Conservation (phyloP, 2,113 vertebrate genomes). For the Tragulus kanchil region DNA sequence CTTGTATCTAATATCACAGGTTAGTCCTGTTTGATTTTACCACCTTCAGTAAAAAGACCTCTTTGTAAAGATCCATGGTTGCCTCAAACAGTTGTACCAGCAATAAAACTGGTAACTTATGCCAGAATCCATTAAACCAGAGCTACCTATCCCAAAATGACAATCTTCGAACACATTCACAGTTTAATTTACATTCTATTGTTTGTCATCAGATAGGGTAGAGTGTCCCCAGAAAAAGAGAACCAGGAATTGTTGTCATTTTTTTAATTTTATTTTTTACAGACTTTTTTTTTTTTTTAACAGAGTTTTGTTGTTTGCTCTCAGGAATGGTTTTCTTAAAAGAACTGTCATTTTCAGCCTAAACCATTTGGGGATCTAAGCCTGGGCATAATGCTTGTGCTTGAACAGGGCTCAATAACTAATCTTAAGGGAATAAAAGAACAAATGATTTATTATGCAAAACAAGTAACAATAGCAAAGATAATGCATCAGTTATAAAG, state of each 20-base stretch:
- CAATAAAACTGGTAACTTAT: conserved; percentile 14
- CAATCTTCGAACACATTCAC: background rate
- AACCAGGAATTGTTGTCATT: background rate
- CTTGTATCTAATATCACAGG: background rate
- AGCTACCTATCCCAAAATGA: background rate
- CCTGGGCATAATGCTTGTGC: background rate
- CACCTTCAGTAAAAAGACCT: background rate
- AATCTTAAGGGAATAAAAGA: background rate
- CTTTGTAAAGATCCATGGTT: background rate
- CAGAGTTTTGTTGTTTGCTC: no score
- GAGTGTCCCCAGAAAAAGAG: background rate
- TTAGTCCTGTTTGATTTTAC: conserved; percentile 6
- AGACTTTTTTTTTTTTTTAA: no score
- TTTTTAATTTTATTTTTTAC: no score
- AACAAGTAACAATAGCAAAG: background rate
- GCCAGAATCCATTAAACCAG: background rate
- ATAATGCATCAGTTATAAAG: background rate
- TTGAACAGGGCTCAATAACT: background rate
- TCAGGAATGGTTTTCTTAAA: background rate
- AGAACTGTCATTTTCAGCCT: background rate
- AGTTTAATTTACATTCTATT: conserved; percentile 46
- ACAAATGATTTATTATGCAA: background rate
- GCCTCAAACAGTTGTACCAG: conserved; percentile 10
- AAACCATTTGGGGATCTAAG: background rate
- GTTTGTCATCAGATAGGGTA: background rate